phyloP scores from a whole-genome alignment of 2,888 invertebrate species.

The Tetramorium bicarinatum region DNA sequence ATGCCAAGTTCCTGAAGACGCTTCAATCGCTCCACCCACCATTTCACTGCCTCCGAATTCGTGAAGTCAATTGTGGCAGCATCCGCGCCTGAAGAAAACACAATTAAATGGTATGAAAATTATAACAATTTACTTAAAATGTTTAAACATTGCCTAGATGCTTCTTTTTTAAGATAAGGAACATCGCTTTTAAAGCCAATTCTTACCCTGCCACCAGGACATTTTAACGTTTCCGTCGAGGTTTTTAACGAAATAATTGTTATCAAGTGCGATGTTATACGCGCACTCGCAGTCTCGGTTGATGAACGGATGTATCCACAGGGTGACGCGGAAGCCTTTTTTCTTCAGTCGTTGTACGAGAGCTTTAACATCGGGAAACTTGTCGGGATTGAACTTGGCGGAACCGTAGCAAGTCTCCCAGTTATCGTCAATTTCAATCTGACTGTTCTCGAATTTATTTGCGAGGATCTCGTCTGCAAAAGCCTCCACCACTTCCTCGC shows the following conservation, averaged over 20 bases:
- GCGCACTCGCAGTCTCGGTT: conserved; percentile 90
- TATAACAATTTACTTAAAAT: neutral
- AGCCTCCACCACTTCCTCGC: conserved; percentile 88
- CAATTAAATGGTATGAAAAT: neutral
- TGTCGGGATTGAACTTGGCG: conserved; percentile 90
- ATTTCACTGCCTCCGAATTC: conserved; percentile 89
- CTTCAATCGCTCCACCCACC: conserved; percentile 88
- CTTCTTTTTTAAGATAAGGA: neutral
- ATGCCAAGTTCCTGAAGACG: conserved; percentile 89
- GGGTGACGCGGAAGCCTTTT: conserved; percentile 91
- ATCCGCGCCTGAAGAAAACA: conserved; percentile 82
- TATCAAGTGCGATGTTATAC: conserved; percentile 80
- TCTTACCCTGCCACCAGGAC: conserved; percentile 87
- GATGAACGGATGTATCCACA: conserved; percentile 96
- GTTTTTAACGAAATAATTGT: conserved; percentile 86
- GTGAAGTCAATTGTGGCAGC: conserved; percentile 92
- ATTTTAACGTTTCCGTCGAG: conserved; percentile 79
- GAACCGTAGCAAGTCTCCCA: conserved; percentile 96
- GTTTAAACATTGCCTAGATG: neutral
- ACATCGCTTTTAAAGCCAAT: neutral
- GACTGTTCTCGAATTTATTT: conserved; percentile 90
- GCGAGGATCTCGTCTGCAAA: conserved; percentile 91
- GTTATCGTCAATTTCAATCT: conserved; percentile 95
- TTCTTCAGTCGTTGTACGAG: conserved; percentile 89
- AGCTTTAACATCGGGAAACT: conserved; percentile 90